phyloP scores from a whole-genome alignment of 2,888 invertebrate species.

The Morpho deidamia region DNA sequence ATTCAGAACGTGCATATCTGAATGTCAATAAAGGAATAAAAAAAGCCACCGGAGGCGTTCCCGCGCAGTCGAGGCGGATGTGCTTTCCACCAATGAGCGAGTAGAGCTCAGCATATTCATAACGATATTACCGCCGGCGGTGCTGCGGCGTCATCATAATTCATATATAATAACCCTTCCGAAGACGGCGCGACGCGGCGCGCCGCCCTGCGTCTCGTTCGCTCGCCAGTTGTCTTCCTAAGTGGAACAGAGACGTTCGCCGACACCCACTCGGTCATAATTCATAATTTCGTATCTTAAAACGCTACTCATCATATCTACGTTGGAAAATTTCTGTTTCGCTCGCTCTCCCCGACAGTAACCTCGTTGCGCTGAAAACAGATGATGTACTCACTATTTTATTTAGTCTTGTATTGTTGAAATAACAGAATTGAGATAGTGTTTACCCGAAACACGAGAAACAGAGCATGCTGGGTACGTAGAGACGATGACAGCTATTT shows the following conservation, averaged over 20 bases:
- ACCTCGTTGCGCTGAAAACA: conserved; percentile 16
- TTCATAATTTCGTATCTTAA: conserved; percentile 73
- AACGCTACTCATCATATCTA: conserved; percentile 41
- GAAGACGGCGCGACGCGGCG: conserved; percentile 54
- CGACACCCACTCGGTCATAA: conserved; percentile 65
- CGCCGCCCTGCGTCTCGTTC: conserved; percentile 61
- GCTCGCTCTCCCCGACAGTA: conserved; percentile 34
- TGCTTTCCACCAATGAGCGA: conserved; percentile 74
- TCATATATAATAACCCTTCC: conserved; percentile 79
- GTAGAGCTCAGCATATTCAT: conserved; percentile 74
- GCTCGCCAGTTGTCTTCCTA: conserved; percentile 38
- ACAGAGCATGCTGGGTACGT: conserved; percentile 53
- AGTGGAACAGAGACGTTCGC: conserved; percentile 58
- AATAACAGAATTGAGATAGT: conserved; percentile 40
- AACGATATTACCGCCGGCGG: conserved; percentile 77
- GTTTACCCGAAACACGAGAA: conserved; percentile 44
- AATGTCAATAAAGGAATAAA: conserved; percentile 77
- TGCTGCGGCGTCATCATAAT: conserved; percentile 75
- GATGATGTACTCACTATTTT: conserved; percentile 11
- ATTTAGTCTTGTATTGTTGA: conserved; percentile 24
- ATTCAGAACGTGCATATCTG: conserved; percentile 75
- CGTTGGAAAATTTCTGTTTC: conserved; percentile 46
- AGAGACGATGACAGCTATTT: conserved; percentile 72
- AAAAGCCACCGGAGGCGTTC: conserved; percentile 72
- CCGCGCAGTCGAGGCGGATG: conserved; percentile 70